A percentile compares a stretch with the other conserved stretches of the same genome.
Conservation (phyloP, 2,113 vertebrate species). For the Emydura subglobosa region DNA sequence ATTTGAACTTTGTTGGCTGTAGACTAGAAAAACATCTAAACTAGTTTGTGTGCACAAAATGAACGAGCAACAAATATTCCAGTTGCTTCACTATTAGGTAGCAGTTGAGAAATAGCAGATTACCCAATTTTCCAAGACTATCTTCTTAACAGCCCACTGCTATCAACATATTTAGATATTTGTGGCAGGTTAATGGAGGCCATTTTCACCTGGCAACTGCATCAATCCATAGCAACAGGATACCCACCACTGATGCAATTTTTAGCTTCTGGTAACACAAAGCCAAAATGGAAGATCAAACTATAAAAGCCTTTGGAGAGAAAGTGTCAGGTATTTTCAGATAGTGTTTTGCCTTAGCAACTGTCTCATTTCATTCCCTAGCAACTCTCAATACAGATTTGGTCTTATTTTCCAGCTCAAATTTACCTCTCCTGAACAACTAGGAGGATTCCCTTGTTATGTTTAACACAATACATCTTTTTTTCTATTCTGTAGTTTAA, state of each 20-base stretch:
- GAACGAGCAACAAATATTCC: slow-evolving; percentile 8
- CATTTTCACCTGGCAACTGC: slow-evolving; percentile 55
- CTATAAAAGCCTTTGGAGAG: slow-evolving; percentile 45
- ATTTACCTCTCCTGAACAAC: slow-evolving; percentile 44
- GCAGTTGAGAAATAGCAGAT: slow-evolving; percentile 33
- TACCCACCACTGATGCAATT: slow-evolving; percentile 45
- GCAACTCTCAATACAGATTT: slow-evolving; percentile 42
- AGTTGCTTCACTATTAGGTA: not conserved
- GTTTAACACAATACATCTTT: slow-evolving; percentile 39
- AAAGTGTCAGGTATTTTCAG: slow-evolving; percentile 51
- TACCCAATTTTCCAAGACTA: slow-evolving; percentile 47
- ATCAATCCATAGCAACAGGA: slow-evolving; percentile 56
- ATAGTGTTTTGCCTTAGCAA: slow-evolving; percentile 59
- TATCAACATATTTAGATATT: slow-evolving; percentile 58
- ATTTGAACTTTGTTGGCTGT: slow-evolving; percentile 20
- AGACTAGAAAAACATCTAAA: slow-evolving; percentile 19
- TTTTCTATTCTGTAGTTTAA: slow-evolving; percentile 3
- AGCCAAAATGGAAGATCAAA: slow-evolving; percentile 62
- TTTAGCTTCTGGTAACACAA: slow-evolving; percentile 32
- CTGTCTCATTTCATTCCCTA: slow-evolving; percentile 58
- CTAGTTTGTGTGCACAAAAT: slow-evolving; percentile 13
- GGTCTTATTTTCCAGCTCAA: slow-evolving; percentile 53
- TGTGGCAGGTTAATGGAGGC: slow-evolving; percentile 56
- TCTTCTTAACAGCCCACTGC: slow-evolving; percentile 36
- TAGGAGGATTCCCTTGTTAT: slow-evolving; percentile 21